A percentile compares a stretch with the other conserved stretches of the same genome.
These are phyloP conservation scores for Apamea monoglypha DNA, from an alignment of 2,888 invertebrate genomes.

Conservation along the genomic window DNA sequence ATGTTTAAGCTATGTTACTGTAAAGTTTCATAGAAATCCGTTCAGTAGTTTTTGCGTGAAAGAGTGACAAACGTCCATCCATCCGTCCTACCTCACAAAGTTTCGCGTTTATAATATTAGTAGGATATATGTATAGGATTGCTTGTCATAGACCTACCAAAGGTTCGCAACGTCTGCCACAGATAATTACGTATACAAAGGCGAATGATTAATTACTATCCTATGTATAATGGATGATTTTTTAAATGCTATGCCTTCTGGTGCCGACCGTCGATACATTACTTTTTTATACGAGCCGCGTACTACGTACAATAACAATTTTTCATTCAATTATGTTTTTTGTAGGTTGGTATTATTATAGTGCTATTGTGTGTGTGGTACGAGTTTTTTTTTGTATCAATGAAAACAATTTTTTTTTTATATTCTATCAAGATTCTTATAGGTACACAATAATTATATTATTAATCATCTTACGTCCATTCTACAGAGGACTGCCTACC, in stretches of 20 bases:
- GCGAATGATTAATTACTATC: constrained; percentile 49
- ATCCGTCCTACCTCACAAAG: too few species aligned
- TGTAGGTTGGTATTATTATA: constrained; percentile 4
- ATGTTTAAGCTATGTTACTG: too few species aligned
- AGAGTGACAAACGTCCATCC: too few species aligned
- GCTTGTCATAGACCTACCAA: not conserved
- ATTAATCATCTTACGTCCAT: not conserved
- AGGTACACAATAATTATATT: not conserved
- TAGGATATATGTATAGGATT: not conserved
- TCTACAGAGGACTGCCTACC: not conserved
- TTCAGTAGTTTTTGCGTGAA: too few species aligned
- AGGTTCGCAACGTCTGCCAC: constrained; percentile 34
- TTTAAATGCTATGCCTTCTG: constrained; percentile 40
- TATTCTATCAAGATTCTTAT: not conserved
- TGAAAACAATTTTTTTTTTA: not conserved
- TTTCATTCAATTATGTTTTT: constrained; percentile 53
- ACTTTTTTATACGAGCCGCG: constrained; percentile 25
- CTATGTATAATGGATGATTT: constrained; percentile 49
- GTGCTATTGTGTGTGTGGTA: not conserved
- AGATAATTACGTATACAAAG: constrained; percentile 43
- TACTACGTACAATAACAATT: constrained; percentile 22
- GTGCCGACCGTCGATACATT: constrained; percentile 20
- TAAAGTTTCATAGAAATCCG: too few species aligned
- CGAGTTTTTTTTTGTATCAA: not conserved
- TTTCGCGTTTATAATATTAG: too few species aligned